Base-by-base conservation (phyloP, 2,797 vertebrate genomes). In the Pangasius sanitwongsei region DNA sequence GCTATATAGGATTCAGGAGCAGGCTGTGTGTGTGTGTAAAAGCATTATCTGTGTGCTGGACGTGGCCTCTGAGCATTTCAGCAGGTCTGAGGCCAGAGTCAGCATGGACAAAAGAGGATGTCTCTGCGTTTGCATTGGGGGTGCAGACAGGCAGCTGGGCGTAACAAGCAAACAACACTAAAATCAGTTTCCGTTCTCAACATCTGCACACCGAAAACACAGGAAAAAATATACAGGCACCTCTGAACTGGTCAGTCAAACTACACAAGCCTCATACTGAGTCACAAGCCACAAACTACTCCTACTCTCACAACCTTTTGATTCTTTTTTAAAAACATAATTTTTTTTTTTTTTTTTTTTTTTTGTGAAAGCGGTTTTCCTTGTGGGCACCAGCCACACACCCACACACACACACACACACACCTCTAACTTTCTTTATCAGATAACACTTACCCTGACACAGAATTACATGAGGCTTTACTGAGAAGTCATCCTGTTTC, bases 171-270 rank as follows among this genome's bases (percentile, higher is more conserved):
- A 92, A 94, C 37, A 83, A 91, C 16, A 1, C 34, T 93, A 95
- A 93, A 94, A 93, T 94, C 75, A 91, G 91, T 94, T 95, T 92
- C 89, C 93, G 91, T 90, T 91, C 91, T 87, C 89, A 90, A 94
- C 95, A 95, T 94, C 94, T 95, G 95, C 93, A 96, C 93, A 41
- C 34, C 6, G 5, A 82, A 94, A 90, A 89, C 90, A 91, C 91
- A 90, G 92, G 20, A 94, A 93, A 92, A 94, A 94, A 59, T 20
- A 81, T 23, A 57, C 53, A 34, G 8, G 53, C 55, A 82, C 23
- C 31, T 82, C 55, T 61, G 75, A 83, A 28, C 13, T 65, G 37
- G 5, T 83, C 50, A 2, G 31, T 59, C 31, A 37, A 20, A 57
- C 53, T 82, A 72, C 69, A 57, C 25, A 75, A 59, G 34, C 25